These are phyloP conservation scores for Archaeoteleia sp. DNA, from an alignment of 2,888 invertebrate species.

Conservation along the genomic window DNA sequence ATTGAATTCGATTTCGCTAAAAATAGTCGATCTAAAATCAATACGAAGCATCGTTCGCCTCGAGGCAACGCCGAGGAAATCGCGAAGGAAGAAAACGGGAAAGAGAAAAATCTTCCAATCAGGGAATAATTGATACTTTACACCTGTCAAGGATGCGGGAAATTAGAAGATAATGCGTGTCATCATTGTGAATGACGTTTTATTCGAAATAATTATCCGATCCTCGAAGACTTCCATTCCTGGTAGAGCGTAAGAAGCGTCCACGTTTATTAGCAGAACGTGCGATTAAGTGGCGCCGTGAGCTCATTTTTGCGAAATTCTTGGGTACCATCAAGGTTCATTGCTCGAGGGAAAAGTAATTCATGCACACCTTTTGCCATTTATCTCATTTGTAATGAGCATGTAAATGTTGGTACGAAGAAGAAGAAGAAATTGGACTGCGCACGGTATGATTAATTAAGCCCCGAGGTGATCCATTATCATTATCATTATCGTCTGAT, in stretches of 20 bases:
- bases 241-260: conserved; percentile 11
- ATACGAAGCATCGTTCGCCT: background rate
- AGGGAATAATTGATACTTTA: conserved; percentile 8
- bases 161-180: no score
- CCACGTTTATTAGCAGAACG: conserved; percentile 10
- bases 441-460: conserved; percentile 18
- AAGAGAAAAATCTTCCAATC: background rate
- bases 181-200: no score
- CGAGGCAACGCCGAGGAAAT: background rate
- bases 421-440: conserved; percentile 6
- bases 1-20: conserved; percentile 49
- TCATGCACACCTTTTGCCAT: conserved; percentile 1
- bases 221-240: conserved; percentile 25
- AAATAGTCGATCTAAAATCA: conserved; percentile 29
- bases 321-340: conserved; percentile 9
- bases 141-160: background rate
- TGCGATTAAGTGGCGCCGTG: conserved; percentile 15
- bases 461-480: conserved; percentile 29
- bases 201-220: conserved; percentile 18
- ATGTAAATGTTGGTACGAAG: conserved; percentile 3
- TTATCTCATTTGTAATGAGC: conserved; percentile 8
- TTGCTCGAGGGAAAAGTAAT: conserved; percentile 3
- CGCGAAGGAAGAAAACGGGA: conserved; percentile 11
- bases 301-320: conserved; percentile 11
- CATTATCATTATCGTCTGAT: conserved; percentile 21